Conservation (phyloP, 2,888 invertebrate genomes). For the Pristionchus exspectatus region DNA sequence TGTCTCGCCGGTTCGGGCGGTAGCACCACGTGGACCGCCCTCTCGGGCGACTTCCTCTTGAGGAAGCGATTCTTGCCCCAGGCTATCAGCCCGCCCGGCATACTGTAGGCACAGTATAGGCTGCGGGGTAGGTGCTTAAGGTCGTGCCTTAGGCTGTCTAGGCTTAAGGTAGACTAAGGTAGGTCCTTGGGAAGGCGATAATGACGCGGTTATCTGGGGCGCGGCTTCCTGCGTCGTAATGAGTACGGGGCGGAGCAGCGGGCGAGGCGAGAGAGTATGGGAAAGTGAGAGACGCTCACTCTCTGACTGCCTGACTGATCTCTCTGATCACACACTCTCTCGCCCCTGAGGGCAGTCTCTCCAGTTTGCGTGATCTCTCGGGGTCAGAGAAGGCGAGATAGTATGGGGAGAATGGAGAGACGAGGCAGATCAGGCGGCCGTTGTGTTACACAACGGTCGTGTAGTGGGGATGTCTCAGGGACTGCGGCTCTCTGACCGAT, state of each 20-base stretch:
- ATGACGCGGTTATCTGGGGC: constrained; percentile 48
- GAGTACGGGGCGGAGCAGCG: constrained; percentile 6
- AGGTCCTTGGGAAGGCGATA: neutral
- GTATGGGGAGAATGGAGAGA: neutral
- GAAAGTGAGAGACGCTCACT: neutral
- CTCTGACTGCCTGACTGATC: neutral
- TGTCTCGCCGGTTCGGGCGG: constrained; percentile 52
- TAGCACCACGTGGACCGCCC: constrained; percentile 52
- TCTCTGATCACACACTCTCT: neutral
- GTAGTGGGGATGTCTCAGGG: neutral
- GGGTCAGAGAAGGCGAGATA: neutral
- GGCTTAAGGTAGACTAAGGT: neutral
- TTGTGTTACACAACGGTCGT: neutral
- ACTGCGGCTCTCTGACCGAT: neutral
- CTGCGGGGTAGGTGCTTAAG: neutral
- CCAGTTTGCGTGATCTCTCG: neutral
- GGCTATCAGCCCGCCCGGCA: constrained; percentile 53
- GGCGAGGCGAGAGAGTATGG: neutral
- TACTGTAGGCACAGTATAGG: neutral
- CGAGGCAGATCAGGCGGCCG: neutral
- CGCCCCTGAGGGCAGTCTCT: neutral
- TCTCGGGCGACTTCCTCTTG: constrained; percentile 49
- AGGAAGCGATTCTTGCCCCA: constrained; percentile 54
- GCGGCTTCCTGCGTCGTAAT: neutral
- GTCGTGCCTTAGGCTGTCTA: neutral